Evolutionary conservation across 2,797 vertebrate species (phyloP), one percentile per base, ranked within the genome.

Genomic region (Rhinogobio ventralis): DNA sequence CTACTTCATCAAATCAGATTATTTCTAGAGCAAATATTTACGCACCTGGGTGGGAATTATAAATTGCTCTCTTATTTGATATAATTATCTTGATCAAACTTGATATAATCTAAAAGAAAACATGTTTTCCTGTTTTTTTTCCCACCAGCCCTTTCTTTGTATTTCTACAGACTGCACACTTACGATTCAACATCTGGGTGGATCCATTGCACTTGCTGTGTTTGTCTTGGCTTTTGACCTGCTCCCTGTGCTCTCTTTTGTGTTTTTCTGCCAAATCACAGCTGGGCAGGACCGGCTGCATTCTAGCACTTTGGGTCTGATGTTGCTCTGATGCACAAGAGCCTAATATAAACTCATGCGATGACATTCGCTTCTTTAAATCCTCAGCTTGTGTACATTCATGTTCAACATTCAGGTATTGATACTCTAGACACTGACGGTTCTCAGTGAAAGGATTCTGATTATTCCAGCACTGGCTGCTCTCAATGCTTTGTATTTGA

Each of bases 111-210:
- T 36, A 20, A 67, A 67, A 5, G 9, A 67, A 20, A 67, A 67
- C 33, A 67, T 20, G 17, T 57, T 55, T n/a, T 46, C 7, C 19
- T 36, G 8, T 45, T 45, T 6, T 15, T n/a, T 53, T 72, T 1
- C 25, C 13, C 42, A 30, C 39, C 13, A 33, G 14, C 13, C 7
- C 42, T 17, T 60, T 82, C 30, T 73, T 13, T 74, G 25, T 73
- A 73, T 73, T 51, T 60, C 39, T 81, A 72, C 53, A 64, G 79
- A 83, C 64, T 73, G 28, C 36, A 79, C 42, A 92, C 94, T 94
- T 85, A 95, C 94, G 84, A 39, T 90, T 90, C 64, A 89, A 90
- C 1, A 79, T 68, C 17, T 88, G 90, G 1, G 90, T 85, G 0
- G 87, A 89, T 30, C 82, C 79, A 0, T 86, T 60, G 7, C 77